phyloP scores from a whole-genome alignment of 92 coral and sea anemone species.

The Desmophyllum pertusum region DNA sequence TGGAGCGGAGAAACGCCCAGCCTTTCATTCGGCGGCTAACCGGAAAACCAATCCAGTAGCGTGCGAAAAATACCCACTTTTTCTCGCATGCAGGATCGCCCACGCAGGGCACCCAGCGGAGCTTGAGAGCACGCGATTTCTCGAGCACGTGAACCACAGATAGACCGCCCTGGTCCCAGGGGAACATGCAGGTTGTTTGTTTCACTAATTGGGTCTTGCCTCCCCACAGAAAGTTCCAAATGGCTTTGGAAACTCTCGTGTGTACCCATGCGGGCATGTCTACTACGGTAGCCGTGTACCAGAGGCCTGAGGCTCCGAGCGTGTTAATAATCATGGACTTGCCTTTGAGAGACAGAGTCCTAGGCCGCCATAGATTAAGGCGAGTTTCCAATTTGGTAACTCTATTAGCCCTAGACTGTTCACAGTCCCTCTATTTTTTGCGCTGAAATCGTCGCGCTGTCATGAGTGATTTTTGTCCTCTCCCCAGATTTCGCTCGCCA shows the following conservation, averaged over 20 bases:
- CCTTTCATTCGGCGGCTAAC: neutral
- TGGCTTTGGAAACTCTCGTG: neutral
- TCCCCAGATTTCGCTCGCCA: too few species aligned
- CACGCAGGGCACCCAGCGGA: constrained; percentile 21
- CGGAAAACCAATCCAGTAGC: constrained; percentile 37
- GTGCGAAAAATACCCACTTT: constrained; percentile 37
- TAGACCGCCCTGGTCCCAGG: neutral
- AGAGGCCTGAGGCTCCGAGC: constrained; percentile 39
- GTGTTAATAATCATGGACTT: constrained; percentile 40
- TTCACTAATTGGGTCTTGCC: neutral
- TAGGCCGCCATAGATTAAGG: constrained; percentile 22
- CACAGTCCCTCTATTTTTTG: too few species aligned
- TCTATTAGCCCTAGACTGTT: constrained; percentile 27
- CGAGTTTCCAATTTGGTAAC: constrained; percentile 3
- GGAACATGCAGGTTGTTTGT: neutral
- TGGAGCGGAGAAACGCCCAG: constrained; percentile 9
- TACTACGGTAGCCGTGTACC: constrained; percentile 28
- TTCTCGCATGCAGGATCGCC: neutral
- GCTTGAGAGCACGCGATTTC: constrained; percentile 5
- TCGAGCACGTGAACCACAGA: constrained; percentile 3
- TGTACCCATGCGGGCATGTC: neutral
- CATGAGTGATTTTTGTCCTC: too few species aligned
- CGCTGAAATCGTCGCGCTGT: too few species aligned
- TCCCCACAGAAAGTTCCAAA: neutral
- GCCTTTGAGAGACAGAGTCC: constrained; percentile 27